These are phyloP conservation scores for Prenolepis imparis DNA, from an alignment of 2,888 invertebrate genomes.

Conservation along the genomic window DNA sequence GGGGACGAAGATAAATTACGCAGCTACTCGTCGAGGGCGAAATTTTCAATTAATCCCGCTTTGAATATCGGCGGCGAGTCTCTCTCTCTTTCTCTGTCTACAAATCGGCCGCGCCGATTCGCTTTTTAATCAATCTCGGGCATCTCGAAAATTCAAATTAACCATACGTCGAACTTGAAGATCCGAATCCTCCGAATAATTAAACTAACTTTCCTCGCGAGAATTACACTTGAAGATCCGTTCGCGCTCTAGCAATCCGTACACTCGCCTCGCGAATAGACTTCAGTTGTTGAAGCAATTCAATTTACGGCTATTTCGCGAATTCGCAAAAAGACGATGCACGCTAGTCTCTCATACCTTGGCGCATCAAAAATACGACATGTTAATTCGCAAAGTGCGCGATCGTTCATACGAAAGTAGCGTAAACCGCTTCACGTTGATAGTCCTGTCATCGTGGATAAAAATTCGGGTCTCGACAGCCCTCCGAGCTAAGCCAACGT, in stretches of 20 bases:
- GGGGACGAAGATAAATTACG: conserved; percentile 55
- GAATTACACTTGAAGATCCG: not conserved
- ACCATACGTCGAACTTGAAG: conserved; percentile 40
- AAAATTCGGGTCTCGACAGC: conserved; percentile 71
- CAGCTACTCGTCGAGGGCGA: conserved; percentile 49
- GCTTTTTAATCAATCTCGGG: conserved; percentile 46
- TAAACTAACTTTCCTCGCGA: not conserved
- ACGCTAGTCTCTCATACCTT: not conserved
- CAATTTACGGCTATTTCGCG: conserved; percentile 1
- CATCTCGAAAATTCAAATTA: conserved; percentile 47
- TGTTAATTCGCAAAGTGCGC: conserved; percentile 27
- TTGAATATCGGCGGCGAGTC: conserved; percentile 47
- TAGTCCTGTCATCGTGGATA: conserved; percentile 50
- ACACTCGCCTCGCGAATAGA: not conserved
- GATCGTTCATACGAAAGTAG: conserved; percentile 63
- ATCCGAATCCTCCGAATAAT: conserved; percentile 26
- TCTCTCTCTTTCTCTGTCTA: conserved; percentile 22
- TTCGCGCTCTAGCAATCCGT: not conserved
- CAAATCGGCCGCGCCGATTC: conserved; percentile 39
- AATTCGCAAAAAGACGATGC: not conserved
- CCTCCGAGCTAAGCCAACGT: conserved; percentile 71
- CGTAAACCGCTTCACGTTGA: conserved; percentile 44
- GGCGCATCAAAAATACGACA: conserved; percentile 17
- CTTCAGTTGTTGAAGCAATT: not conserved
- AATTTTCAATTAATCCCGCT: conserved; percentile 56